These are phyloP conservation scores for Galemys pyrenaicus DNA, from an alignment of 2,113 vertebrate species.

Conservation along the genomic window DNA sequence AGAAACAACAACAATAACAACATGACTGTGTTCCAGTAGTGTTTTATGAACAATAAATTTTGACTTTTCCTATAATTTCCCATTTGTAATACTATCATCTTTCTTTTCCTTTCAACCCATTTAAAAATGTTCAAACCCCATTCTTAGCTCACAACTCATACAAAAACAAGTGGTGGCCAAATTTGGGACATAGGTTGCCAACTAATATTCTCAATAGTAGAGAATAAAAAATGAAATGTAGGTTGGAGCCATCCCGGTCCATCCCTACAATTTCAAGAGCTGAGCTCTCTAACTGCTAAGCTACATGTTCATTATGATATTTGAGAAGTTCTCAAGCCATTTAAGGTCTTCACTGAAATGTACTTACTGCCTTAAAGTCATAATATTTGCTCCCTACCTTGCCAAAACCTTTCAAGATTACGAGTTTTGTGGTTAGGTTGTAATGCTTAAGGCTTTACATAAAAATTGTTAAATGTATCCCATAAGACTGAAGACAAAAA, in stretches of 20 bases:
- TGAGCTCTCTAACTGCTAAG: neutral
- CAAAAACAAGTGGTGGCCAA: neutral
- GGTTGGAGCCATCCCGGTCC: neutral
- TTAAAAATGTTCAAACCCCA: constrained; percentile 19
- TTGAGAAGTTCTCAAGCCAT: neutral
- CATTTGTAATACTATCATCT: neutral
- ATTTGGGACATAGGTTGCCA: neutral
- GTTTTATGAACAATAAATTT: neutral
- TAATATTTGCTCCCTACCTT: constrained; percentile 26
- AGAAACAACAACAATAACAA: neutral
- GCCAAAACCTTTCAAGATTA: neutral
- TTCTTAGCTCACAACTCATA: neutral
- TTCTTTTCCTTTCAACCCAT: neutral
- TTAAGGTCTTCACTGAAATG: constrained; percentile 21
- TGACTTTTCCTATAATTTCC: neutral
- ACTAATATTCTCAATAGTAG: neutral
- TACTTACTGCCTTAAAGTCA: constrained; percentile 24
- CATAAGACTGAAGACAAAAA: neutral
- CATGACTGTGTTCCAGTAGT: neutral
- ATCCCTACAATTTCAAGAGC: neutral
- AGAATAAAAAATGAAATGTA: neutral
- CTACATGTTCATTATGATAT: neutral
- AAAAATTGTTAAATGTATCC: constrained; percentile 32
- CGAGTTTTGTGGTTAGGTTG: neutral
- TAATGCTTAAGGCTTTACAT: constrained; percentile 8